Conservation (phyloP, 1,140 invertebrate genomes). For the Anastrepha ludens region DNA sequence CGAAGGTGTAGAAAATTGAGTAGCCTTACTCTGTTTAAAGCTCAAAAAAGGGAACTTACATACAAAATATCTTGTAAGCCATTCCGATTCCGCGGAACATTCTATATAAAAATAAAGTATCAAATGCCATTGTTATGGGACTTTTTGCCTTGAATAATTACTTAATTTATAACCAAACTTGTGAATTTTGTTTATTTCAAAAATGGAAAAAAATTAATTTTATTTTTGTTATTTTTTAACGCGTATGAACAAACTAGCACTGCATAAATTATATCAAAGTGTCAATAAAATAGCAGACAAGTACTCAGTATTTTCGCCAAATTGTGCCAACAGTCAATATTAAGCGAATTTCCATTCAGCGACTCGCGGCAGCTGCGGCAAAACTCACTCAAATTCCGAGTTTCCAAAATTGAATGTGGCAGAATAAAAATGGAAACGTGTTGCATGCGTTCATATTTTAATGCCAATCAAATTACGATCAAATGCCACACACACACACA, state of each 20-base stretch:
- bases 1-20: too few relatives aligned
- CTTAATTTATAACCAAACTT: too few relatives aligned
- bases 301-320: slow-evolving; percentile 11
- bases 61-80: too few relatives aligned
- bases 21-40: too few relatives aligned
- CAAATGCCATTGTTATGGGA: too few relatives aligned
- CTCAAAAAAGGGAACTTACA: too few relatives aligned
- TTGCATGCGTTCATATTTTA: background rate
- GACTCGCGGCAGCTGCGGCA: background rate
- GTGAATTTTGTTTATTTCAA: too few relatives aligned
- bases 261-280: slow-evolving; percentile 10
- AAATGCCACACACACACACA: background rate
- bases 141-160: too few relatives aligned
- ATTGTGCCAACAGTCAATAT: background rate
- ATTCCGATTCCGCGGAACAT: too few relatives aligned
- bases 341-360: background rate
- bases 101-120: too few relatives aligned
- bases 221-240: too few relatives aligned
- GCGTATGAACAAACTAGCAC: background rate
- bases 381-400: background rate
- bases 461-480: background rate
- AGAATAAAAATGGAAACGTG: background rate
- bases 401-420: slow-evolving; percentile 23
- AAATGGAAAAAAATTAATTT: too few relatives aligned
- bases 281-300: slow-evolving; percentile 26